phyloP scores from a whole-genome alignment of 2,113 vertebrate species.

The Sprattus sprattus region DNA sequence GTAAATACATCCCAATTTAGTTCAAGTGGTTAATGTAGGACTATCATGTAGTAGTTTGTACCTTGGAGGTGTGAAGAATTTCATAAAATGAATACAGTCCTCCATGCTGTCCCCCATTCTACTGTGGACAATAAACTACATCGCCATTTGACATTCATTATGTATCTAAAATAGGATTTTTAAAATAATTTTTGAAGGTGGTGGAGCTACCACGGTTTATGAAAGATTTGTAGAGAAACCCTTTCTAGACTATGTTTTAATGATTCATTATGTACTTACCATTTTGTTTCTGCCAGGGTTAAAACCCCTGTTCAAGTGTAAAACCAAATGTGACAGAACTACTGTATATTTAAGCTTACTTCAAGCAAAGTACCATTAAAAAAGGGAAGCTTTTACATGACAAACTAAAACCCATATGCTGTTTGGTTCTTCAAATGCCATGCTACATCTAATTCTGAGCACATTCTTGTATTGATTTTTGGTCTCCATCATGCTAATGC shows the following conservation, averaged over 20 bases:
- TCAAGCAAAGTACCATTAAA: background rate
- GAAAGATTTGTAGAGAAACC: too few relatives aligned
- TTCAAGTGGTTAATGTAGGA: background rate
- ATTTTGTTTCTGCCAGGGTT: too few relatives aligned
- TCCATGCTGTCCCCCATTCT: background rate
- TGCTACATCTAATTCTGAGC: conserved; percentile 71
- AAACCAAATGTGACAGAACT: too few relatives aligned
- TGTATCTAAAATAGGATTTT: too few relatives aligned
- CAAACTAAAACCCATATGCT: background rate
- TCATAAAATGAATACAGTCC: background rate
- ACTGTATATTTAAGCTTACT: background rate
- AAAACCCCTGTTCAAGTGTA: too few relatives aligned
- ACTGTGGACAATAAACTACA: background rate
- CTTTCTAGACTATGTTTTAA: too few relatives aligned
- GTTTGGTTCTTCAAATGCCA: conserved; percentile 37
- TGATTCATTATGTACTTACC: too few relatives aligned
- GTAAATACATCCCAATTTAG: background rate
- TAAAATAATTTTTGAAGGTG: too few relatives aligned
- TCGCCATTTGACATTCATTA: too few relatives aligned
- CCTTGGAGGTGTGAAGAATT: background rate
- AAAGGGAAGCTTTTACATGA: background rate
- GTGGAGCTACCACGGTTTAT: too few relatives aligned
- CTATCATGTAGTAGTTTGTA: background rate
- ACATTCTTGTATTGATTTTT: conserved; percentile 74
- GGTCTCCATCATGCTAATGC: conserved; percentile 70